phyloP scores from a whole-genome alignment of 2,113 vertebrate genomes.

The Oreotrochilus melanogaster region DNA sequence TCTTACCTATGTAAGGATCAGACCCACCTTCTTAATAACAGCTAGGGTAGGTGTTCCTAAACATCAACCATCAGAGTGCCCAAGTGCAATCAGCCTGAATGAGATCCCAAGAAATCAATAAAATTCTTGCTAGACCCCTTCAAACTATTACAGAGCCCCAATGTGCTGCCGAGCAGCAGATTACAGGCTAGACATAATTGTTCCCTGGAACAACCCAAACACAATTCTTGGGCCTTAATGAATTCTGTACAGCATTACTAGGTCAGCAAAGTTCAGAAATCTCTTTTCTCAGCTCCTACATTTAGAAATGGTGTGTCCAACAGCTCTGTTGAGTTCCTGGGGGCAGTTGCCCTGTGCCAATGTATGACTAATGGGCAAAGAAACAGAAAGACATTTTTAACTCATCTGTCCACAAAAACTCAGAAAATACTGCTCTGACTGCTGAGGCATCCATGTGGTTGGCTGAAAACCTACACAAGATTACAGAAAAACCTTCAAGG shows the following conservation, averaged over 20 bases:
- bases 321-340: background rate
- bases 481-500: background rate
- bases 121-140: constrained; percentile 32
- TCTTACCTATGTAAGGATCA: background rate
- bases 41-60: background rate
- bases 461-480: background rate
- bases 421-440: background rate
- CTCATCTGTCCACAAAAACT: background rate
- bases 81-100: constrained; percentile 52
- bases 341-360: background rate
- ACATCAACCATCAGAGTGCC: background rate
- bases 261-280: background rate
- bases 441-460: background rate
- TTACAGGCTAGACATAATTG: constrained; percentile 21
- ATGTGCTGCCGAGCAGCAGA: background rate
- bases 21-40: constrained; percentile 40
- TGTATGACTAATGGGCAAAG: background rate
- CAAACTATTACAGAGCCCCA: constrained; percentile 14
- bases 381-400: background rate
- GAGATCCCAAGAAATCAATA: constrained; percentile 67
- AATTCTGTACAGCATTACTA: constrained; percentile 33
- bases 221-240: constrained; percentile 3
- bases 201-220: constrained; percentile 37
- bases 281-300: background rate
- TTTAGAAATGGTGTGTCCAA: background rate